Conservation (phyloP, 2,113 vertebrate species). For the Aegithalos caudatus region DNA sequence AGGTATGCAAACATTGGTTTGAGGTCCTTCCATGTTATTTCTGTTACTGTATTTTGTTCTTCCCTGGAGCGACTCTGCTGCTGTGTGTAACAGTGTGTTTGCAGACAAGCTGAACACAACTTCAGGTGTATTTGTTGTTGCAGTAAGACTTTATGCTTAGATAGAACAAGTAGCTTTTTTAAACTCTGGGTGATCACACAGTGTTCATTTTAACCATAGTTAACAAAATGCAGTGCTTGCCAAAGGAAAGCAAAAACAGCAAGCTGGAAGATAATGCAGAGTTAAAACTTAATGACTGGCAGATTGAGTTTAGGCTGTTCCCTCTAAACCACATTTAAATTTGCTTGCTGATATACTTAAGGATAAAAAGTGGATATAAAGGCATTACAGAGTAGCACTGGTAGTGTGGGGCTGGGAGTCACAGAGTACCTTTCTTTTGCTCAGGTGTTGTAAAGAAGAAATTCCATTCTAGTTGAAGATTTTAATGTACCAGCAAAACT, state of each 20-base stretch:
- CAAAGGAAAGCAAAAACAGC: not conserved
- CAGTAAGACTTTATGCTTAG: not conserved
- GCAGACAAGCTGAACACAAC: not conserved
- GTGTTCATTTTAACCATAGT: not conserved
- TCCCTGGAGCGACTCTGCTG: not conserved
- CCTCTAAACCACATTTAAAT: not conserved
- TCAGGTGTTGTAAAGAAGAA: not conserved
- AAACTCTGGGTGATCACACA: not conserved
- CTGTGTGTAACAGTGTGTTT: not conserved
- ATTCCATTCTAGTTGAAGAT: not conserved
- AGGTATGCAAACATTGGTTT: not conserved
- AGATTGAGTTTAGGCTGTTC: not conserved
- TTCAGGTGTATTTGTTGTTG: not conserved
- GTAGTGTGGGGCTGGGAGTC: not conserved
- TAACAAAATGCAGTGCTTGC: not conserved
- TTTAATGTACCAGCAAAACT: not conserved
- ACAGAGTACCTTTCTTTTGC: not conserved
- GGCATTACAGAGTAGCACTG: not conserved
- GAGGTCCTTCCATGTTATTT: not conserved
- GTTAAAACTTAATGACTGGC: not conserved
- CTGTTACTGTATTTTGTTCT: not conserved
- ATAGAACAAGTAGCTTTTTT: not conserved
- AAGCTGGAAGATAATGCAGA: not conserved
- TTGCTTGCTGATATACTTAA: not conserved
- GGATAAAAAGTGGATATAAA: not conserved